These are phyloP conservation scores for Potorous gilbertii DNA, from an alignment of 2,797 vertebrate genomes.

Conservation along the genomic window DNA sequence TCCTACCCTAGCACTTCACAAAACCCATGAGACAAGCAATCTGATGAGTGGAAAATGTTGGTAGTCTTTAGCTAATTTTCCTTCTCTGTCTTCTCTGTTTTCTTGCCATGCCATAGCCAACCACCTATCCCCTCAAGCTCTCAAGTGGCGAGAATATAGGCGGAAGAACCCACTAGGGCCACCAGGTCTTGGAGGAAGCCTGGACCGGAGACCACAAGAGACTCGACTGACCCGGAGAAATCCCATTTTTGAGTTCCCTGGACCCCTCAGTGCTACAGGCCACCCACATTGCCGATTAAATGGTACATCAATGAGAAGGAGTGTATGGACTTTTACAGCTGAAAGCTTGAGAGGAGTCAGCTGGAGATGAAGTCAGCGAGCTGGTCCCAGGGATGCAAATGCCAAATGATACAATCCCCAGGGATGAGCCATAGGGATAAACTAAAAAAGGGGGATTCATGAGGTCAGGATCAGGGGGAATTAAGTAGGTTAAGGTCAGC, in stretches of 20 bases:
- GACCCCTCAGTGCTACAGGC: conserved; percentile 79
- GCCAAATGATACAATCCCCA: not conserved
- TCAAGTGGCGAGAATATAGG: conserved; percentile 98
- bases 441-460: not conserved
- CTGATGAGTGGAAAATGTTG: not conserved
- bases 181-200: conserved; percentile 82
- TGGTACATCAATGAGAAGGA: conserved; percentile 82
- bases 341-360: conserved; percentile 1
- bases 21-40: not conserved
- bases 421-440: not conserved
- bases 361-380: not conserved
- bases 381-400: not conserved
- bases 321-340: not conserved
- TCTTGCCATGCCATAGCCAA: conserved; percentile 85
- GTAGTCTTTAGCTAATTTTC: conserved; percentile 41
- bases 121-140: conserved; percentile 96
- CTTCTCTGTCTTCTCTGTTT: conserved; percentile 28
- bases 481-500: too few species aligned
- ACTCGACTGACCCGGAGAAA: conserved; percentile 87
- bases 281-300: conserved; percentile 87
- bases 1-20: not conserved
- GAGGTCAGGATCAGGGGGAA: not conserved
- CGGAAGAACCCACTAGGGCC: conserved; percentile 93
- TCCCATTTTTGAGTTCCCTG: conserved; percentile 92
- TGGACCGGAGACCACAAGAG: conserved; percentile 86